phyloP scores from a whole-genome alignment of 2,888 invertebrate species.

The Epicampocera succincta region DNA sequence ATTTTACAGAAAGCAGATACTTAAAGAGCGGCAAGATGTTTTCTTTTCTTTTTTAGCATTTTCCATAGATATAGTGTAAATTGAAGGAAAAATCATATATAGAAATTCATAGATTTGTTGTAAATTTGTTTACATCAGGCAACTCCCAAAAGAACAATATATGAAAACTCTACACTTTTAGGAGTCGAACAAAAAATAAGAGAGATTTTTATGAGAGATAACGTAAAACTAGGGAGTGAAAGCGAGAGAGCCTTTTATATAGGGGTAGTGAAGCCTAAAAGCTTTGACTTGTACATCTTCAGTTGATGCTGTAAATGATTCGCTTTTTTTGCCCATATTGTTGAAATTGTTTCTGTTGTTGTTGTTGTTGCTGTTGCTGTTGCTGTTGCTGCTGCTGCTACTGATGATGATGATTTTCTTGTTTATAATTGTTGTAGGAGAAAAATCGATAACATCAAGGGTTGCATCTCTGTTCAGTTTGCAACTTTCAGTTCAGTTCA shows the following conservation, averaged over 20 bases:
- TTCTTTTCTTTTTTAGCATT: too few species aligned
- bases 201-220: conserved; percentile 14
- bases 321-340: not conserved
- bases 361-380: not conserved
- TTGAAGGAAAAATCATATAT: conserved; percentile 4
- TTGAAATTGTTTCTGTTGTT: not conserved
- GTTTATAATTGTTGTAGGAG: conserved; percentile 60
- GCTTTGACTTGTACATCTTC: conserved; percentile 39
- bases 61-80: not conserved
- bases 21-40: conserved; percentile 40
- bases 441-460: conserved; percentile 69
- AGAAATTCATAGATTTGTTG: conserved; percentile 44
- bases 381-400: not conserved
- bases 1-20: conserved; percentile 36
- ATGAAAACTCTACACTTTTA: conserved; percentile 55
- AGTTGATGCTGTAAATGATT: conserved; percentile 27
- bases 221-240: conserved; percentile 20
- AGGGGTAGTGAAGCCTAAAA: conserved; percentile 55
- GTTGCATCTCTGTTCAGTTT: conserved; percentile 62
- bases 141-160: conserved; percentile 68
- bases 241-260: conserved; percentile 10
- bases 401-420: conserved; percentile 6
- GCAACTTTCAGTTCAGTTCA: conserved; percentile 30
- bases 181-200: conserved; percentile 4
- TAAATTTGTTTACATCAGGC: conserved; percentile 62